phyloP scores from a whole-genome alignment of 1,140 invertebrate species.

The Heliconius congener region DNA sequence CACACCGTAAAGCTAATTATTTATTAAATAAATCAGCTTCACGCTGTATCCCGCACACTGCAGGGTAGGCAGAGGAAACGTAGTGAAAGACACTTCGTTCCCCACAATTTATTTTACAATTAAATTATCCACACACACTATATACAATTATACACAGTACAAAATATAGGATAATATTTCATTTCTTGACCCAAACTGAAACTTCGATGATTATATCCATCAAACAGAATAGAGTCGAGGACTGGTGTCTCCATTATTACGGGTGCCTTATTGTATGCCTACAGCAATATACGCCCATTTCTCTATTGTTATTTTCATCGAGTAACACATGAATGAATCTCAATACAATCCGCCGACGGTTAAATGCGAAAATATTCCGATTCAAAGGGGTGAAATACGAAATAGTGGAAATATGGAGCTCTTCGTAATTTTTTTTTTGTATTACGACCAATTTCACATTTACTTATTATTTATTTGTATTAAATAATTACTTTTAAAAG shows the following conservation, averaged over 20 bases:
- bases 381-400: slow-evolving; percentile 1
- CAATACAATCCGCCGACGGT: slow-evolving; percentile 9
- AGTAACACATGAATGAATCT: slow-evolving; percentile 21
- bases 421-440: background rate
- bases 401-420: slow-evolving; percentile 2
- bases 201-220: background rate
- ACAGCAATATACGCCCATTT: slow-evolving; percentile 24
- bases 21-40: too few species aligned
- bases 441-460: background rate
- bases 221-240: slow-evolving; percentile 19
- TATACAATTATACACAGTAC: too few species aligned
- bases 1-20: too few species aligned
- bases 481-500: background rate
- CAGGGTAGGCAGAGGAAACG: too few species aligned
- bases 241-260: slow-evolving; percentile 26
- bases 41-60: too few species aligned
- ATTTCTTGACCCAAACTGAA: background rate
- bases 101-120: too few species aligned
- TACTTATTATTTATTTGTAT: too few species aligned
- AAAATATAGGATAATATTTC: background rate
- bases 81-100: too few species aligned
- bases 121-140: too few species aligned
- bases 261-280: slow-evolving; percentile 21
- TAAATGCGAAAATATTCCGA: background rate
- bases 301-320: slow-evolving; percentile 24